phyloP scores from a whole-genome alignment of 2,888 invertebrate genomes.

The Criorhina ranunculi region DNA sequence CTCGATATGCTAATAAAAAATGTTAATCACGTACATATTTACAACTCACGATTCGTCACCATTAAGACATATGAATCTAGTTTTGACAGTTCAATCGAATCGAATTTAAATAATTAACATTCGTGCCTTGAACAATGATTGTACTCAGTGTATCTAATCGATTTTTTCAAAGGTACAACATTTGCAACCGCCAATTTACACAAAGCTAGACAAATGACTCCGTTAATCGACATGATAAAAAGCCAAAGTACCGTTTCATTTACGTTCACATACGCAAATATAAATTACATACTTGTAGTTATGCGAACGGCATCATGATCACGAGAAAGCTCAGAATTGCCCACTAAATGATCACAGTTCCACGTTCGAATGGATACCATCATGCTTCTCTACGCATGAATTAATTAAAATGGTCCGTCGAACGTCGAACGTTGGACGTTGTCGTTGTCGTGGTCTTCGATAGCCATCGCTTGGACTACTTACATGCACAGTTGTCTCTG shows the following conservation, averaged over 20 bases:
- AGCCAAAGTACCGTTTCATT: slow-evolving; percentile 25
- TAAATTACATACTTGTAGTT: slow-evolving; percentile 1
- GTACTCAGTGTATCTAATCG: no score
- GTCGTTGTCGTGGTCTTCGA: not conserved
- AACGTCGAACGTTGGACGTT: slow-evolving; percentile 28
- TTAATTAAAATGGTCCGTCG: slow-evolving; percentile 60
- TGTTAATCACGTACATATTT: not conserved
- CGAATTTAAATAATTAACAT: not conserved
- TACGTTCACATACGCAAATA: slow-evolving; percentile 23
- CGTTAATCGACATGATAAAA: slow-evolving; percentile 11
- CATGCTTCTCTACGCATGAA: slow-evolving; percentile 68
- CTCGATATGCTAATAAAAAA: not conserved
- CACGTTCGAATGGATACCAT: slow-evolving; percentile 50
- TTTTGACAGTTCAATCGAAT: not conserved
- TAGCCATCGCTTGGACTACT: not conserved
- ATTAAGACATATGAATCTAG: not conserved
- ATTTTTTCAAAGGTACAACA: not conserved
- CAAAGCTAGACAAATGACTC: not conserved
- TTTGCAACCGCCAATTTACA: not conserved
- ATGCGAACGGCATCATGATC: slow-evolving; percentile 40
- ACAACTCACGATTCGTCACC: not conserved
- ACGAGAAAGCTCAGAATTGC: slow-evolving; percentile 49
- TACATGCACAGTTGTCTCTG: slow-evolving; percentile 9
- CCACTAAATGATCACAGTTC: slow-evolving; percentile 48
- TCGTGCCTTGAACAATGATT: not conserved